A percentile compares a stretch with the other conserved stretches of the same genome.
These are phyloP conservation scores for Procapra przewalskii DNA, from an alignment of 2,113 vertebrate species.

Conservation along the genomic window DNA sequence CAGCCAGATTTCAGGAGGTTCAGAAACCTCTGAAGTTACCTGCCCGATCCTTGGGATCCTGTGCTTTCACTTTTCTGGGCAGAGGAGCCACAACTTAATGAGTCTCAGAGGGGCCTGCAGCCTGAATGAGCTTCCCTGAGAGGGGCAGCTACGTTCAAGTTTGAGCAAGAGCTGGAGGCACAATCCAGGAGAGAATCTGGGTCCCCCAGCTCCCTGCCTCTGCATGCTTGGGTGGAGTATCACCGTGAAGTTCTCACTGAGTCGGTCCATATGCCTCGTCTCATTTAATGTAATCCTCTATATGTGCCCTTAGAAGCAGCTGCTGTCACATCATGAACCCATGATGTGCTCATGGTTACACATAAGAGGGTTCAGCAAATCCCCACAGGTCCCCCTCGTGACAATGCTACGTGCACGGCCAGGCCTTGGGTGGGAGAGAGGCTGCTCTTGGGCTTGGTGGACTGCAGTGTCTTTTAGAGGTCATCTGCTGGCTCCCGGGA, in stretches of 20 bases:
- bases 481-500: rapidly evolving
- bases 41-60: background rate
- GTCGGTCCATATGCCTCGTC: rapidly evolving
- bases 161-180: background rate
- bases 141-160: background rate
- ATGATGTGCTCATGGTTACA: background rate
- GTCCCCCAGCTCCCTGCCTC: background rate
- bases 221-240: rapidly evolving
- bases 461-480: background rate
- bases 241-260: rapidly evolving
- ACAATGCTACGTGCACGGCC: rapidly evolving
- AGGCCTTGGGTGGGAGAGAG: background rate
- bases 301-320: background rate
- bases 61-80: background rate
- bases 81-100: background rate
- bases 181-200: background rate
- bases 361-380: background rate
- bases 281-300: background rate
- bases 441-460: background rate
- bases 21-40: background rate
- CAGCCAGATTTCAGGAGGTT: background rate
- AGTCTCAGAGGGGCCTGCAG: background rate
- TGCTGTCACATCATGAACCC: background rate
- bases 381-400: background rate
- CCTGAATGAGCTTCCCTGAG: background rate